phyloP scores from a whole-genome alignment of 2,888 invertebrate species.

The Dinocampus coccinellae region DNA sequence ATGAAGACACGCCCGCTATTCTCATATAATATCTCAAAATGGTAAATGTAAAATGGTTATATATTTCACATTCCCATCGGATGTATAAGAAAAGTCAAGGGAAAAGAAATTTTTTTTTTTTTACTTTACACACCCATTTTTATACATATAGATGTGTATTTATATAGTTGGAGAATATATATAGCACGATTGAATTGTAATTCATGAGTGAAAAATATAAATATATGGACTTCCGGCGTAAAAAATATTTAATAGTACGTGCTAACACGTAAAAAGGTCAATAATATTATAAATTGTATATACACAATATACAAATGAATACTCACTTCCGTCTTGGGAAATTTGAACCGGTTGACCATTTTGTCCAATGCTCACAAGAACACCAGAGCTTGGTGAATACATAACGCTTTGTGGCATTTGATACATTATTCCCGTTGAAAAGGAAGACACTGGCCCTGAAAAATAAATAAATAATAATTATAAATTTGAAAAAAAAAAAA shows the following conservation, averaged over 20 bases:
- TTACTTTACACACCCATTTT: not conserved
- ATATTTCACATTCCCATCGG: not conserved
- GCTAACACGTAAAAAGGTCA: conserved; percentile 36
- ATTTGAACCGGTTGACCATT: conserved; percentile 66
- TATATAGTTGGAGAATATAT: not conserved
- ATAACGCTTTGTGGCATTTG: conserved; percentile 66
- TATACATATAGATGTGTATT: conserved; percentile 18
- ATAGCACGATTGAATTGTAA: conserved; percentile 17
- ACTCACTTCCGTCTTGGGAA: conserved; percentile 63
- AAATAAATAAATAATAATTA: conserved; percentile 15
- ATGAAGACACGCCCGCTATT: conserved; percentile 14
- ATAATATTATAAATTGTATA: not conserved
- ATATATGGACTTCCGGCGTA: conserved; percentile 36
- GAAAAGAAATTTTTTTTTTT: not conserved
- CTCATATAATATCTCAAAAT: not conserved
- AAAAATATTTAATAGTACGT: conserved; percentile 29
- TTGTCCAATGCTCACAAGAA: conserved; percentile 64
- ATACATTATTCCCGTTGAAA: conserved; percentile 64
- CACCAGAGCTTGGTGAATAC: conserved; percentile 65
- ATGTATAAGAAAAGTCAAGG: not conserved
- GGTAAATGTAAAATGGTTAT: conserved; percentile 7
- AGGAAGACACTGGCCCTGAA: conserved; percentile 50
- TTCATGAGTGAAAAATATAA: conserved; percentile 26
- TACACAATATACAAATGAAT: not conserved
- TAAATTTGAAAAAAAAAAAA: not conserved